Conservation (phyloP, 2,888 invertebrate species). For the Ectemnius cavifrons region DNA sequence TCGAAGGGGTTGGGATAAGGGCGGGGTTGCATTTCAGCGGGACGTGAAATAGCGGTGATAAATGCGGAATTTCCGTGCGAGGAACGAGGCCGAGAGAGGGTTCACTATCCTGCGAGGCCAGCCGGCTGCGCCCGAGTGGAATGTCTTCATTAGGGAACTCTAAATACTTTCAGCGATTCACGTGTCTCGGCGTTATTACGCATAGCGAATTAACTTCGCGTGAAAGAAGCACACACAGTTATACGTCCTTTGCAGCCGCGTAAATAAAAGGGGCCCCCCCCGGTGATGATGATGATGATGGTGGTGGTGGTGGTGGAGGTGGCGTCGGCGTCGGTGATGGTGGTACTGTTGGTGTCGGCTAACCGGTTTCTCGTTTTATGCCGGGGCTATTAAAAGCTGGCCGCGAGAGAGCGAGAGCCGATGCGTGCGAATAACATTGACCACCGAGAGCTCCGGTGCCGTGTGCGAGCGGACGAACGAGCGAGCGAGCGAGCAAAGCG, state of each 20-base stretch:
- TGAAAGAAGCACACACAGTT: neutral
- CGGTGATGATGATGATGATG: too few species aligned
- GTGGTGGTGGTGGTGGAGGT: too few species aligned
- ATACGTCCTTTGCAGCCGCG: neutral
- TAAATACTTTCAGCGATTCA: conserved; percentile 11
- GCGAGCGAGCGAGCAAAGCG: too few species aligned
- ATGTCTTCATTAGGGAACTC: conserved; percentile 23
- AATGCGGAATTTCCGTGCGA: conserved; percentile 19
- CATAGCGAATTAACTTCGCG: neutral
- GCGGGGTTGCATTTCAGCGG: conserved; percentile 1
- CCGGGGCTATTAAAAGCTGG: conserved; percentile 3
- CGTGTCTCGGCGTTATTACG: conserved; percentile 11
- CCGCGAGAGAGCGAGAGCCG: neutral
- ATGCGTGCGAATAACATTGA: conserved; percentile 5
- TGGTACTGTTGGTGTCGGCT: neutral
- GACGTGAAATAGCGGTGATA: conserved; percentile 19
- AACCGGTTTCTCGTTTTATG: conserved; percentile 4
- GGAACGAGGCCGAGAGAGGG: conserved; percentile 16
- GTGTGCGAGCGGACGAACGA: too few species aligned
- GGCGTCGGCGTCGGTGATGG: too few species aligned
- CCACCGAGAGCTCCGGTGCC: neutral
- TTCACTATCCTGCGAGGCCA: conserved; percentile 23
- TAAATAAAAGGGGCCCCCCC: conserved; percentile 4
- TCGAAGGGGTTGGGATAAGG: too few species aligned
- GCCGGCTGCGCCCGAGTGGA: neutral